Percentiles rank a stretch among this genome's conserved stretches.
Conservation (phyloP, 1,140 invertebrate species). For the Drosophila eugracilis region DNA sequence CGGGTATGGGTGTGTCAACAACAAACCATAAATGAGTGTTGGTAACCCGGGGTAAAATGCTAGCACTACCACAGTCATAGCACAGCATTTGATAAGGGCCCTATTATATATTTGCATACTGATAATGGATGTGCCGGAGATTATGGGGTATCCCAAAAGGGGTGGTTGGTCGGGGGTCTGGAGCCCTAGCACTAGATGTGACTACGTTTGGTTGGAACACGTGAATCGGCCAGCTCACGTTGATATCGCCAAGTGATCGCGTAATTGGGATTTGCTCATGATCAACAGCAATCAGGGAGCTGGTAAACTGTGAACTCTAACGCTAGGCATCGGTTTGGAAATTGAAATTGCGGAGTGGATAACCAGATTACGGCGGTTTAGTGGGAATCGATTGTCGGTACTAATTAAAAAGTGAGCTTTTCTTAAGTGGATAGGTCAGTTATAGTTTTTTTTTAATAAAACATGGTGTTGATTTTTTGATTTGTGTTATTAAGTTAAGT, state of each 20-base stretch:
- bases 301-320: constrained; percentile 8
- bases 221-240: constrained; percentile 59
- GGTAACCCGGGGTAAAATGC: constrained; percentile 10
- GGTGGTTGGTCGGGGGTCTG: constrained; percentile 14
- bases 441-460: background rate
- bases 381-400: no score
- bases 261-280: constrained; percentile 53
- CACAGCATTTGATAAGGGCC: constrained; percentile 26
- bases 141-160: constrained; percentile 6
- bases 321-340: background rate
- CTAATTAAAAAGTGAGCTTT: background rate
- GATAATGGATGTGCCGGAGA: constrained; percentile 19
- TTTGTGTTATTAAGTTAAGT: no score
- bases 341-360: constrained; percentile 1
- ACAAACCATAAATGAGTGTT: constrained; percentile 12
- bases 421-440: constrained; percentile 10
- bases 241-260: constrained; percentile 39
- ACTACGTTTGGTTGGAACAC: constrained; percentile 51
- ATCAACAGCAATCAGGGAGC: constrained; percentile 27
- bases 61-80: background rate
- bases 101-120: constrained; percentile 40
- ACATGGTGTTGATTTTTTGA: no score
- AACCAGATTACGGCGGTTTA: background rate
- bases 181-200: constrained; percentile 11
- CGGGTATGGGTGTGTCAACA: background rate